Percentiles rank a stretch among this genome's conserved stretches.
Conservation (phyloP, 92 coral and sea anemone species). For the Isaurus tuberculatus region DNA sequence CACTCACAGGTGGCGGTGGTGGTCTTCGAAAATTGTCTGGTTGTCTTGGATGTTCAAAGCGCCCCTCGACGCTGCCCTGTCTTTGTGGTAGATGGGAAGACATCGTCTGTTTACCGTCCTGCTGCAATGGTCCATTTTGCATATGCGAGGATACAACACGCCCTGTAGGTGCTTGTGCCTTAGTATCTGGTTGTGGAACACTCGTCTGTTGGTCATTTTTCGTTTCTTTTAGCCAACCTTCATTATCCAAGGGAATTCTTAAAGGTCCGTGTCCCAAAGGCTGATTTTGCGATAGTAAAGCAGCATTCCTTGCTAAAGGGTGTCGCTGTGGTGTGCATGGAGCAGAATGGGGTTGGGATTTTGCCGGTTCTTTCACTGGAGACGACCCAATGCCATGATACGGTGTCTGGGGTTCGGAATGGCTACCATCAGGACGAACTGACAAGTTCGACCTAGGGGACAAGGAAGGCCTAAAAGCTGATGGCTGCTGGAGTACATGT, state of each 20-base stretch:
- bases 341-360: slow-evolving; percentile 62
- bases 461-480: slow-evolving; percentile 81
- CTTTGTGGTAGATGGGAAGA: slow-evolving; percentile 13
- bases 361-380: slow-evolving; percentile 44
- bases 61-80: slow-evolving; percentile 16
- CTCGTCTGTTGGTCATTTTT: neutral
- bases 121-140: slow-evolving; percentile 28
- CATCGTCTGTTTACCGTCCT: neutral
- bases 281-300: slow-evolving; percentile 43
- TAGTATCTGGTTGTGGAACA: neutral
- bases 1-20: slow-evolving; percentile 25
- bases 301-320: slow-evolving; percentile 62
- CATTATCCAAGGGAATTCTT: neutral
- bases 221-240: neutral
- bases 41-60: slow-evolving; percentile 4
- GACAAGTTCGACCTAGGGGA: slow-evolving; percentile 67
- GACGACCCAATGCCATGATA: slow-evolving; percentile 49
- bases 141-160: neutral
- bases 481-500: slow-evolving; percentile 73
- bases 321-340: slow-evolving; percentile 88
- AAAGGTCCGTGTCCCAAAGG: neutral
- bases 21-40: slow-evolving; percentile 30
- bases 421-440: slow-evolving; percentile 66
- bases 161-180: neutral
- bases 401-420: slow-evolving; percentile 87